Base-by-base conservation (phyloP, 2,113 vertebrate species). In the Pithys albifrons region DNA sequence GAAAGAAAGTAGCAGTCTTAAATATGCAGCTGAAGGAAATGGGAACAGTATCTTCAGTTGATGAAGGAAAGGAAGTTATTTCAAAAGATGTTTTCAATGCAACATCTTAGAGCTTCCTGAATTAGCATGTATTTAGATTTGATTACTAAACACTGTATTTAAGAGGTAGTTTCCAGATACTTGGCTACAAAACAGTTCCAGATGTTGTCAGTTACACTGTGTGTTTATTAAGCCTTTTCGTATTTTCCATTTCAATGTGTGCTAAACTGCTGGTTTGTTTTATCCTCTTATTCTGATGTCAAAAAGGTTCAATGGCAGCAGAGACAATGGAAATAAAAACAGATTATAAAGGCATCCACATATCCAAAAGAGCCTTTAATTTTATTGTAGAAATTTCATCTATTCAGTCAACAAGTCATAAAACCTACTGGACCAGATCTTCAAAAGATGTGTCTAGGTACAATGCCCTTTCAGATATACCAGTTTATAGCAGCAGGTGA, bases 181-280 rank as follows among this genome's bases (percentile, higher is more conserved):
- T 94, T 95, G 93, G 85, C 82, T 93, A 71, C 43, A 88, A 85
- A 93, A 33, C 29, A 67, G 12, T 62, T 85, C 85, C 95, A 96
- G 90, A 93, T 95, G 88, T 94, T 95, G 77, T 93, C 85, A 70
- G 66, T 96, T 95, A 85, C 66, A 82, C 54, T 73, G 46, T 66
- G 67, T 85, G 83, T 94, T 95, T 85, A 75, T 96, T 89, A 94
- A 93, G 43, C 17, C 33, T 80, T 71, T 92, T 88, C 0, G 6
- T 80, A 86, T 94, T 96, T 96, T 96, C 93, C 93, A 88, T 96
- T 96, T 91, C 87, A 80, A 10, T 85, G 45, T 91, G 74, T 85
- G 61, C 49, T 88, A 88, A 97, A 88, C 71, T 96, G 74, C 54
- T 85, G 45, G 15, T 94, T 92, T 85, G 45, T 69, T 93, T 94